Conservation (phyloP, 2,797 vertebrate genomes). For the Microctenopoma lineatum region DNA sequence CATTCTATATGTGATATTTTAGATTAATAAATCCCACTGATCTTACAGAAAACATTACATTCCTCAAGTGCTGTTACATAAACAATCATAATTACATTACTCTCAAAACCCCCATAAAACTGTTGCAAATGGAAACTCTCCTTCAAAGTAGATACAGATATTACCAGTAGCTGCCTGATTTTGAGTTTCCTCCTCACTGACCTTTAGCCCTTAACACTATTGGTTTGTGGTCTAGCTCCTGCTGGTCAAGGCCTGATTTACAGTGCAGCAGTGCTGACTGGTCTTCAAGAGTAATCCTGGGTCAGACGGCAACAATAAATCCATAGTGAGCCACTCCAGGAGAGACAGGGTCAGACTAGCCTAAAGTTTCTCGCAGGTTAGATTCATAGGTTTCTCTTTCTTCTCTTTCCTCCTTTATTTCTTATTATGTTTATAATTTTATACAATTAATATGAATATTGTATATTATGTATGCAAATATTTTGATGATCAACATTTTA, state of each 20-base stretch:
- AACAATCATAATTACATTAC: not conserved
- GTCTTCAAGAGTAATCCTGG: constrained; percentile 62
- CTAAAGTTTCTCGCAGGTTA: not conserved
- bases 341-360: constrained; percentile 9
- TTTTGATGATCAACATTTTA: not conserved
- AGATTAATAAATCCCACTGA: not conserved
- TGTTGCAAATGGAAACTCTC: constrained; percentile 10
- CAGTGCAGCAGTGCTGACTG: constrained; percentile 61
- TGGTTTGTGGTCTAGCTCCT: constrained; percentile 55
- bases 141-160: constrained; percentile 47
- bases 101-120: not conserved
- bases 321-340: constrained; percentile 18
- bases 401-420: not conserved
- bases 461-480: not conserved
- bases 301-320: constrained; percentile 68
- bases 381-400: not conserved
- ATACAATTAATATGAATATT: too few relatives aligned
- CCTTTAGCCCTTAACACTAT: constrained; percentile 61
- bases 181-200: constrained; percentile 58
- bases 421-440: too few relatives aligned
- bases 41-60: not conserved
- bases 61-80: not conserved
- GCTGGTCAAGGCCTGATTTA: constrained; percentile 69
- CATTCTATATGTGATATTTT: constrained; percentile 6
- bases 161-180: constrained; percentile 37